Conservation (phyloP, 2,797 vertebrate genomes). For the Hybognathus amarus region DNA sequence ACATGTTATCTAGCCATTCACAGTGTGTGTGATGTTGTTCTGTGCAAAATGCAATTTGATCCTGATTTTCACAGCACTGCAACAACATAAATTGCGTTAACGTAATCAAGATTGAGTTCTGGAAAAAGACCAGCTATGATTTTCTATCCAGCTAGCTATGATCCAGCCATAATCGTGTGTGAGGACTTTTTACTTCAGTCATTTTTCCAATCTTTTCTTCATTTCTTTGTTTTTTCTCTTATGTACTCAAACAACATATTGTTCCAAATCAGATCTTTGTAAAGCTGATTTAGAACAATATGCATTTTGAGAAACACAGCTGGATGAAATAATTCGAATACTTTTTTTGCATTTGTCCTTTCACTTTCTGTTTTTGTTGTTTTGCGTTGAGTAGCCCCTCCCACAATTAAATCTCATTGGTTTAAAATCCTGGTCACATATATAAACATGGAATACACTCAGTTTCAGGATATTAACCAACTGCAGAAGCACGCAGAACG, state of each 20-base stretch:
- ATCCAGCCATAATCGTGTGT: not conserved
- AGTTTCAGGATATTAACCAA: too few species aligned
- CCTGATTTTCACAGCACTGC: not conserved
- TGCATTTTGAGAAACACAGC: not conserved
- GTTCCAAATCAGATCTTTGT: not conserved
- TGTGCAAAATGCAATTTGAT: constrained; percentile 30
- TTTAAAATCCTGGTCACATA: not conserved
- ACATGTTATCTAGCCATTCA: constrained; percentile 24
- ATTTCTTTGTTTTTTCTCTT: not conserved
- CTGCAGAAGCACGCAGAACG: too few species aligned
- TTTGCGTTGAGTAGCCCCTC: not conserved
- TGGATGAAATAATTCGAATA: rapidly evolving
- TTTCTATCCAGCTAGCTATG: not conserved
- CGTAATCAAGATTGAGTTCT: constrained; percentile 35
- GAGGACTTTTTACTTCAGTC: not conserved
- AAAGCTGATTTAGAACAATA: not conserved
- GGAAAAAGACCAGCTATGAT: constrained; percentile 22
- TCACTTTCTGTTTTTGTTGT: not conserved
- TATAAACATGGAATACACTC: too few species aligned
- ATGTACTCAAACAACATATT: not conserved
- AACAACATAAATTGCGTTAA: constrained; percentile 19
- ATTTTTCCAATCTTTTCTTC: not conserved
- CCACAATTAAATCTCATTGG: not conserved
- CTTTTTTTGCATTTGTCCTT: not conserved
- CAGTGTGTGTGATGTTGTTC: constrained; percentile 3